These are phyloP conservation scores for Taurulus bubalis DNA, from an alignment of 2,113 vertebrate genomes.

Conservation along the genomic window DNA sequence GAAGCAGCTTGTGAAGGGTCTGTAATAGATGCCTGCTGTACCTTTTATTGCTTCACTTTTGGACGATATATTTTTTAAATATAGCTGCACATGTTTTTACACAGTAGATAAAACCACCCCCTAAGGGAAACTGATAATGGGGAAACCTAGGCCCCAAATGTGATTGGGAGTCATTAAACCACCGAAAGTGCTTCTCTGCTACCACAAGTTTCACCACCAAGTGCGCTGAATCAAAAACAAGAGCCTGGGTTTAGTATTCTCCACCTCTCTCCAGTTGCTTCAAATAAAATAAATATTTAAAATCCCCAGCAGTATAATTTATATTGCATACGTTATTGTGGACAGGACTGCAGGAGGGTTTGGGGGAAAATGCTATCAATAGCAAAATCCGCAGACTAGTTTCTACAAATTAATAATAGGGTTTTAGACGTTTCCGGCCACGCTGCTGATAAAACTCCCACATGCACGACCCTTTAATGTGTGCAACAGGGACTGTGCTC, in stretches of 20 bases:
- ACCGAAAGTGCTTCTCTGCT: slow-evolving; percentile 10
- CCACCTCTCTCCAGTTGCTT: neutral
- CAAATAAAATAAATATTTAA: neutral
- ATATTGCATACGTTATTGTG: neutral
- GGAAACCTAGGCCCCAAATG: neutral
- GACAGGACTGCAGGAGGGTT: neutral
- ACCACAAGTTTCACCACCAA: neutral
- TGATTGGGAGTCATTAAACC: slow-evolving; percentile 7
- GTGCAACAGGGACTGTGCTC: neutral
- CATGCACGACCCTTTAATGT: neutral
- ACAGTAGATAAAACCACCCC: neutral
- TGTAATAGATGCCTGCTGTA: neutral
- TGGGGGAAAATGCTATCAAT: neutral
- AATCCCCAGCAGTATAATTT: neutral
- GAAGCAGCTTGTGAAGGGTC: neutral
- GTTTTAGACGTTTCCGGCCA: neutral
- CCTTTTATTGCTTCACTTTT: neutral
- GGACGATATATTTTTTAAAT: neutral
- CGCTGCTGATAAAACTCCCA: neutral
- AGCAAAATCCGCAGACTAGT: neutral
- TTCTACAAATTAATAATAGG: neutral
- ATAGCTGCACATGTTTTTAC: slow-evolving; percentile 11
- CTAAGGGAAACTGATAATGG: neutral
- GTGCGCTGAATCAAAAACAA: neutral
- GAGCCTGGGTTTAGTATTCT: neutral